Percentiles rank a stretch among this genome's conserved stretches.
Evolutionary conservation across 2,113 vertebrate genomes (phyloP).

Genomic region (Poeciliopsis retropinna): DNA sequence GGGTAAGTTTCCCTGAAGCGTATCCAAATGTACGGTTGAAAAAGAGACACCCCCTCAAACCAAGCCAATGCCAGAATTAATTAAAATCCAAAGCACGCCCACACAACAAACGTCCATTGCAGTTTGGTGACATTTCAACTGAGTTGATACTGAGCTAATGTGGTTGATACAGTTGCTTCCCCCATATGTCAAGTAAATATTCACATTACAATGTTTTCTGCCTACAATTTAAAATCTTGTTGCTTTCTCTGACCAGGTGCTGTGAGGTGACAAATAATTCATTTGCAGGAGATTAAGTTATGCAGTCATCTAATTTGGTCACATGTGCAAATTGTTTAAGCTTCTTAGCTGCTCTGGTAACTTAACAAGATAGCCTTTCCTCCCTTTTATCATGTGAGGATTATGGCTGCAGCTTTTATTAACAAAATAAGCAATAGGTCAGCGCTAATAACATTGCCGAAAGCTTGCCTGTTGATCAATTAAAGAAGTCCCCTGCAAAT

Average conservation of each 20-base stretch:
- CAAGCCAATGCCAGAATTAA: slow-evolving; percentile 21
- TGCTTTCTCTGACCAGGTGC: not conserved
- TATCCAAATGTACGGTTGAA: not conserved
- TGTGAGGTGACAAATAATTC: not conserved
- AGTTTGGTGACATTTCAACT: slow-evolving; percentile 41
- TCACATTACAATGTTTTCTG: not conserved
- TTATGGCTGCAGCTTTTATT: slow-evolving; percentile 1
- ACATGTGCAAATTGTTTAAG: not conserved
- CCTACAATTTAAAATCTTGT: not conserved
- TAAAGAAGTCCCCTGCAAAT: slow-evolving; percentile 10
- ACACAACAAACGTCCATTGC: slow-evolving; percentile 23
- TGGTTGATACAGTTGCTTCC: slow-evolving; percentile 19
- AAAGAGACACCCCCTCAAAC: slow-evolving; percentile 32
- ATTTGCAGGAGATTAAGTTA: not conserved
- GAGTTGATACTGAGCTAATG: slow-evolving; percentile 17
- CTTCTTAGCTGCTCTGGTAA: not conserved
- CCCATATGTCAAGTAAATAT: slow-evolving; percentile 11
- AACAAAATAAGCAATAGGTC: slow-evolving; percentile 4
- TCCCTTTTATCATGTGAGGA: not conserved
- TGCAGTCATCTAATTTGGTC: not conserved
- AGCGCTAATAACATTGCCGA: not conserved
- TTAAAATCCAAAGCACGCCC: slow-evolving; percentile 42
- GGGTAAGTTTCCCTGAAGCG: not conserved
- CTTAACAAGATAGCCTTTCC: not conserved
- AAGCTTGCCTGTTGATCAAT: slow-evolving; percentile 2